Percentiles rank a stretch among this genome's conserved stretches.
phyloP scores from a whole-genome alignment of 2,888 invertebrate genomes.

The Drosophila crucigera region DNA sequence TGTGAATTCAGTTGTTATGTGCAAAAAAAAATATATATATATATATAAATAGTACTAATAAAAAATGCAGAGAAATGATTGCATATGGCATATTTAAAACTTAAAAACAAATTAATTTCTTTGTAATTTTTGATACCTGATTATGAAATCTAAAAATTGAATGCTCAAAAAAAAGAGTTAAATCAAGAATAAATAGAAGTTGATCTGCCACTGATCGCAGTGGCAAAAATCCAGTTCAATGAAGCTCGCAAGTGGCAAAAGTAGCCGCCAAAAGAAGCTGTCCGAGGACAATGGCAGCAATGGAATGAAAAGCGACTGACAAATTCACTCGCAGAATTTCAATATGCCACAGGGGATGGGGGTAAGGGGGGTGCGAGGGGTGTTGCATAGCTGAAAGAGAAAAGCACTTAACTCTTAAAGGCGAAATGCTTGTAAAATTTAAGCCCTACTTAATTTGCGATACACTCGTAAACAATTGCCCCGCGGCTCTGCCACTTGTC shows the following conservation, averaged over 20 bases:
- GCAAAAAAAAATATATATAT: no score
- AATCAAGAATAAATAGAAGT: neutral
- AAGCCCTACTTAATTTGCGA: slow-evolving; percentile 80
- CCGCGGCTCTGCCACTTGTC: slow-evolving; percentile 56
- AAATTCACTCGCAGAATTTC: slow-evolving; percentile 4
- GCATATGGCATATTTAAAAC: neutral
- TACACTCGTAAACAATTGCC: slow-evolving; percentile 81
- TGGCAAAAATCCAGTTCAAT: slow-evolving; percentile 24
- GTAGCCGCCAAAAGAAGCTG: slow-evolving; percentile 6
- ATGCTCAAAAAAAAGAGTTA: neutral
- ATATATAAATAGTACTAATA: neutral
- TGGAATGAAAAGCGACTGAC: slow-evolving; percentile 41
- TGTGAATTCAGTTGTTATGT: neutral
- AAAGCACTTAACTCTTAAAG: slow-evolving; percentile 80
- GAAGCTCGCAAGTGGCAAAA: slow-evolving; percentile 24
- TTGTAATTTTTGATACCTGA: neutral
- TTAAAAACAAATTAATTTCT: neutral
- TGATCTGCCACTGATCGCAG: neutral
- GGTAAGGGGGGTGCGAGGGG: neutral
- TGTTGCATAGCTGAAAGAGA: slow-evolving; percentile 49
- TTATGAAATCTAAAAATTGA: neutral
- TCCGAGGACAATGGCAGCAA: slow-evolving; percentile 48
- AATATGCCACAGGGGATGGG: neutral
- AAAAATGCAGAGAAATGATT: neutral
- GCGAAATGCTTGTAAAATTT: slow-evolving; percentile 80